phyloP scores from a whole-genome alignment of 2,888 invertebrate species.

The Listrodromus nycthemerus region DNA sequence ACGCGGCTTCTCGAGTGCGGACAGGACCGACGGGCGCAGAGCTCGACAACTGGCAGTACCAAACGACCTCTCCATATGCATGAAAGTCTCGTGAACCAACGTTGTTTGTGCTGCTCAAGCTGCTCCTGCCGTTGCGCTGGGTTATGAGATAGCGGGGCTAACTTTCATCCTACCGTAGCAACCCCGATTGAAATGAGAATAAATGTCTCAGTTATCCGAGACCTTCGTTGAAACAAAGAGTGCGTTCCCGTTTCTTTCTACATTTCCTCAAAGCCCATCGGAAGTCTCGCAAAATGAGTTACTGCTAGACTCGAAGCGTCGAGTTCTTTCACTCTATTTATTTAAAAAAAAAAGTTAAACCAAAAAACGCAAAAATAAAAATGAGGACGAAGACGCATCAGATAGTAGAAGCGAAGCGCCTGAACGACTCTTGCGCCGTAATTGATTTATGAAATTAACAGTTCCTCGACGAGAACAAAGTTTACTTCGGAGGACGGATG shows the following conservation, averaged over 20 bases:
- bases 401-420: neutral
- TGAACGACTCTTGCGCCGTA: neutral
- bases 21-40: constrained; percentile 32
- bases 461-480: neutral
- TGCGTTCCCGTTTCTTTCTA: constrained; percentile 17
- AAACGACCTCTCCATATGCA: constrained; percentile 61
- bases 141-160: constrained; percentile 3
- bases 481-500: neutral
- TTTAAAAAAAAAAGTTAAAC: neutral
- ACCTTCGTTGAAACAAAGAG: neutral
- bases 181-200: constrained; percentile 52
- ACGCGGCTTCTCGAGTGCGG: constrained; percentile 10
- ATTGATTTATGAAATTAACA: neutral
- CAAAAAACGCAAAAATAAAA: neutral
- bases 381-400: neutral
- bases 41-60: constrained; percentile 48
- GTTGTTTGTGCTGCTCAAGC: neutral
- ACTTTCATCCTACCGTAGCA: neutral
- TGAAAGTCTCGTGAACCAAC: constrained; percentile 48
- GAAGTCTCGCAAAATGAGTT: constrained; percentile 57
- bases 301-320: constrained; percentile 30
- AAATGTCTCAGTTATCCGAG: constrained; percentile 39
- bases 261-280: constrained; percentile 12
- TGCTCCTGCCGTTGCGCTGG: neutral
- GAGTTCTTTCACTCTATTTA: constrained; percentile 1